Percentiles rank a stretch among this genome's conserved stretches.
Conservation (phyloP, 2,113 vertebrate genomes). For the Dromiciops gliroides region DNA sequence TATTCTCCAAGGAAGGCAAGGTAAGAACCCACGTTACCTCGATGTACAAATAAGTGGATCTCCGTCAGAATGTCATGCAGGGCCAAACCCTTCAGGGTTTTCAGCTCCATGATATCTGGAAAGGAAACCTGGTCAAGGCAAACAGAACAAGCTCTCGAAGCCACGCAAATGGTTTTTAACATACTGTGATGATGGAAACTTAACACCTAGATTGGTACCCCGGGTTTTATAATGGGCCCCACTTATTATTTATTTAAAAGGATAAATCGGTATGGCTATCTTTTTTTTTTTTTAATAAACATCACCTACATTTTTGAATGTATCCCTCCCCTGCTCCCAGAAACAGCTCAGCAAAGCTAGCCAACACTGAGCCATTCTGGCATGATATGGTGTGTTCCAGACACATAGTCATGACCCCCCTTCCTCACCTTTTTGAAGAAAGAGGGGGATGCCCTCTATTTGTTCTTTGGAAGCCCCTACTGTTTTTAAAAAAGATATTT, state of each 20-base stretch:
- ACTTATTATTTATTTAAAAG: not conserved
- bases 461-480: not conserved
- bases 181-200: not conserved
- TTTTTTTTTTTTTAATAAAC: no score
- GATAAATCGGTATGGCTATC: not conserved
- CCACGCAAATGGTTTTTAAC: not conserved
- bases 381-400: not conserved
- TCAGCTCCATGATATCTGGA: constrained; percentile 92
- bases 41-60: constrained; percentile 94
- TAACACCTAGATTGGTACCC: not conserved
- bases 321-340: not conserved
- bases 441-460: not conserved
- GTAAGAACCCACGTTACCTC: constrained; percentile 84
- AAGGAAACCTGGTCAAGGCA: constrained; percentile 68
- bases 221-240: not conserved
- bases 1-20: not conserved
- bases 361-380: not conserved
- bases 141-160: not conserved
- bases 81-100: constrained; percentile 95
- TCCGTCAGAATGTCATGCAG: constrained; percentile 96
- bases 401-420: no score
- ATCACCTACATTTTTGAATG: not conserved
- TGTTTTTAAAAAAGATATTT: not conserved
- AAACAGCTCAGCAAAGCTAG: not conserved
- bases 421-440: not conserved